A percentile compares a stretch with the other conserved stretches of the same genome.
These are phyloP conservation scores for Poeciliopsis presidionis DNA, from an alignment of 2,797 vertebrate species.

Conservation along the genomic window DNA sequence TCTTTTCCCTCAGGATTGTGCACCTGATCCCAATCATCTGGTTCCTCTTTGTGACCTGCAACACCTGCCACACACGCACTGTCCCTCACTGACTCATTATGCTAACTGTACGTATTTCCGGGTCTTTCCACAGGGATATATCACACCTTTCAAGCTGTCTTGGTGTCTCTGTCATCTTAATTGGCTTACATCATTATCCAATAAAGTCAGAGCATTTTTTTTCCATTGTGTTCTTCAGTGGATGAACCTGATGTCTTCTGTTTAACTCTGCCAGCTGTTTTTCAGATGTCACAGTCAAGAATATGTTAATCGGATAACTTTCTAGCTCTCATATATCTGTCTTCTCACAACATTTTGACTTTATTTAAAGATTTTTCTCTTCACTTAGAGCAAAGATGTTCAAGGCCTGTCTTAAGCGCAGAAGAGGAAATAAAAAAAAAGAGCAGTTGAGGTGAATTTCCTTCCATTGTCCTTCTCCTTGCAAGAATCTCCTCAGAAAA, in stretches of 20 bases:
- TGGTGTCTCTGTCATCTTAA: constrained; percentile 11
- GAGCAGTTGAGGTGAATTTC: constrained; percentile 43
- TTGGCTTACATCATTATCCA: constrained; percentile 15
- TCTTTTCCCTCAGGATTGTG: constrained; percentile 6
- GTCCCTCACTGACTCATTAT: constrained; percentile 46
- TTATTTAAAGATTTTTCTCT: constrained; percentile 31
- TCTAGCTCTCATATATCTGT: constrained; percentile 5
- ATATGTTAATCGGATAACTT: not conserved
- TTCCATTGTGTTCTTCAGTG: not conserved
- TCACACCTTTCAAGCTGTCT: constrained; percentile 1
- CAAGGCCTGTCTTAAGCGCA: constrained; percentile 44
- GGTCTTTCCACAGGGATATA: constrained; percentile 23
- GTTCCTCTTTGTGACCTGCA: constrained; percentile 40
- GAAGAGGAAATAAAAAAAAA: constrained; percentile 54
- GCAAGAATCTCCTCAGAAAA: constrained; percentile 28
- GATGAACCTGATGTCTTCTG: not conserved
- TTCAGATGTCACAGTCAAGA: not conserved
- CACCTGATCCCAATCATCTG: constrained; percentile 38
- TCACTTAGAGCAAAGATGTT: constrained; percentile 33
- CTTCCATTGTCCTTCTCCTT: constrained; percentile 21
- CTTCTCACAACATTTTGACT: constrained; percentile 43
- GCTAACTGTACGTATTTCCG: not conserved
- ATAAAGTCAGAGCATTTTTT: constrained; percentile 17
- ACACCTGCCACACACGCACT: constrained; percentile 17
- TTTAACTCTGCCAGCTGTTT: not conserved